Evolutionary conservation across 2,113 vertebrate genomes (phyloP).

Genomic region (Centropristis striata): DNA sequence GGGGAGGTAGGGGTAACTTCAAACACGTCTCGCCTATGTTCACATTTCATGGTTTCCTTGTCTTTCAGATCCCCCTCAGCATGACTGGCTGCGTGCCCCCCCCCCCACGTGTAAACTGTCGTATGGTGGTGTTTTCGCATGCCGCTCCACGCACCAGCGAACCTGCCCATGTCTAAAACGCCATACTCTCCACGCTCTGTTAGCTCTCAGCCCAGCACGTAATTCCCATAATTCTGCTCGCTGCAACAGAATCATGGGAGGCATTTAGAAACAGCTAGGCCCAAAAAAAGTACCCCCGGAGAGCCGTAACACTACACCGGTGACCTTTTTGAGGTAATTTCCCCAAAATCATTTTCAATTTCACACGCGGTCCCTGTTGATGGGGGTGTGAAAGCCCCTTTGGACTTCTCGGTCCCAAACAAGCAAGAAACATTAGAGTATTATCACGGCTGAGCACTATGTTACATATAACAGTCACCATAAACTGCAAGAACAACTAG

Average conservation of each 20-base stretch:
- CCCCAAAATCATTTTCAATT: conserved; percentile 72
- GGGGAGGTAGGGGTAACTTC: conserved; percentile 60
- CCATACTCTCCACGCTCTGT: conserved; percentile 65
- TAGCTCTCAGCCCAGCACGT: conserved; percentile 73
- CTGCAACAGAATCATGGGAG: conserved; percentile 70
- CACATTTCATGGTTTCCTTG: conserved; percentile 74
- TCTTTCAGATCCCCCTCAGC: conserved; percentile 74
- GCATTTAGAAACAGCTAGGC: conserved; percentile 46
- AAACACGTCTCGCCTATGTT: conserved; percentile 72
- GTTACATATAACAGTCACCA: conserved; percentile 5
- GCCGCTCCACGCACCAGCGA: conserved; percentile 65
- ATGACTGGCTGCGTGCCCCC: conserved; percentile 41
- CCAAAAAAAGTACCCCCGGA: conserved; percentile 24
- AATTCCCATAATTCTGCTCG: conserved; percentile 78
- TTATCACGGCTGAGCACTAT: background rate
- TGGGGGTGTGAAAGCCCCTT: conserved; percentile 36
- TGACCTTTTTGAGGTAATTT: conserved; percentile 72
- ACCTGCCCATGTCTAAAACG: conserved; percentile 66
- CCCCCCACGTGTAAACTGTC: conserved; percentile 51
- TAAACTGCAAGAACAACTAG: conserved; percentile 27
- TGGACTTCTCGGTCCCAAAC: conserved; percentile 42
- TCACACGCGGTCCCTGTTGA: conserved; percentile 37
- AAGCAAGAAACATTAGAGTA: conserved; percentile 13
- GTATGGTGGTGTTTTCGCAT: conserved; percentile 68
- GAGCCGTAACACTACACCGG: conserved; percentile 47